These are phyloP conservation scores for Cynopterus brachyotis DNA, from an alignment of 2,113 vertebrate species.

Conservation along the genomic window DNA sequence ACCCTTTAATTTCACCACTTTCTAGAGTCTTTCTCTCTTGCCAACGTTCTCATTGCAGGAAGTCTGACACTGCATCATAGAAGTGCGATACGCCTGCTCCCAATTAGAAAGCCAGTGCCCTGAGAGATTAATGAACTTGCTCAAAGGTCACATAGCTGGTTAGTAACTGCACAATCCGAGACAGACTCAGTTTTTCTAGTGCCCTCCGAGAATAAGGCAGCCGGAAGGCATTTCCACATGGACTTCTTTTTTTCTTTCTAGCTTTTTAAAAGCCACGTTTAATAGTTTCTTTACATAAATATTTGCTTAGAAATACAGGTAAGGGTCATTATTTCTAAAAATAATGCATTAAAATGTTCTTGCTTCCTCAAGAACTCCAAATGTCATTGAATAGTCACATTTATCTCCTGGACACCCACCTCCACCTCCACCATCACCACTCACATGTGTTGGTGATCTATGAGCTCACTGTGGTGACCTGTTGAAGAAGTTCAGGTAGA, in stretches of 20 bases:
- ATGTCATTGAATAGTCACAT: not conserved
- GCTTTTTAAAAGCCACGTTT: not conserved
- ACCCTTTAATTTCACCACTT: slow-evolving; percentile 56
- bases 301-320: not conserved
- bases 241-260: not conserved
- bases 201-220: not conserved
- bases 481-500: not conserved
- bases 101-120: not conserved
- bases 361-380: not conserved
- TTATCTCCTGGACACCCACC: not conserved
- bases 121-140: not conserved
- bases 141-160: not conserved
- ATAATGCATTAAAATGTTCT: not conserved
- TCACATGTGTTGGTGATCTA: not conserved
- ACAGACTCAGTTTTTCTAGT: not conserved
- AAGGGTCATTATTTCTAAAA: not conserved
- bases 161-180: not conserved
- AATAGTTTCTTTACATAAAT: not conserved
- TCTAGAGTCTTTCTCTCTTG: slow-evolving; percentile 7
- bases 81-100: not conserved
- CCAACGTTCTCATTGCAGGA: slow-evolving; percentile 49
- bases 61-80: slow-evolving; percentile 25
- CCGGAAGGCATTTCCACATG: not conserved
- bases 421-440: fast-evolving
- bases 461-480: not conserved